Base-by-base conservation (phyloP, 2,888 invertebrate genomes). In the Drosophila mercatorum region DNA sequence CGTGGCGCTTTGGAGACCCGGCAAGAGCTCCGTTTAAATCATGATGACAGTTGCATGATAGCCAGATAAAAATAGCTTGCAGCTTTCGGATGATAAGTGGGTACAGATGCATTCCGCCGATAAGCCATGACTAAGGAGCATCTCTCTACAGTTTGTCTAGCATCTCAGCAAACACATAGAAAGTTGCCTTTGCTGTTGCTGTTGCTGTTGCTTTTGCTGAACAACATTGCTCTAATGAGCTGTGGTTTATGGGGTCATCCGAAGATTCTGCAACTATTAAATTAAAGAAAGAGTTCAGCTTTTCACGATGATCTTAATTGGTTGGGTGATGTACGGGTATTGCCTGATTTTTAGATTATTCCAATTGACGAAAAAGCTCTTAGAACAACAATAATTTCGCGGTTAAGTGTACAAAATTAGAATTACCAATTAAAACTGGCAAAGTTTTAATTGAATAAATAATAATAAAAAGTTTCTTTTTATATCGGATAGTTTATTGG, bases 31-130 rank as follows among this genome's bases (percentile, higher is more conserved):
- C 58, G 38, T 31, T 80, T 69, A 59, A 80, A 80, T 80, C 72
- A 76, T 49, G 64, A 26, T 58, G 74, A 65, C 78, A 76, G 64
- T 44, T 66, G 31, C 56, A 53, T 61, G 59, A 26, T 60, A 61
- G 46, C 14, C 52, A 26, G 75, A 77, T 72, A 47, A 52, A 51
- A 17, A 56, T 49, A 62, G 44, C 53, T 62, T 56, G 40, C n/a
- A 46, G 56, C 68, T 43, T 46, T 43, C 38, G 17, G 44, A 60
- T 76, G 78, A 78, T 78, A 69, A 68, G 75, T 76, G 69, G 59
- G 65, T 28, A 38, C 60, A 69, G 79, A 76, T 76, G 36, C 36
- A 47, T 28, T 11, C 28, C 2, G 8, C 12, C 28, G 76, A 76
- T 76, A 74, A 61, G 40, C 6, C 36, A 51, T 62, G 64, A 57